A percentile compares a stretch with the other conserved stretches of the same genome.
These are phyloP conservation scores for Typhlomys cinereus DNA, from an alignment of 2,113 vertebrate genomes.

Conservation along the genomic window DNA sequence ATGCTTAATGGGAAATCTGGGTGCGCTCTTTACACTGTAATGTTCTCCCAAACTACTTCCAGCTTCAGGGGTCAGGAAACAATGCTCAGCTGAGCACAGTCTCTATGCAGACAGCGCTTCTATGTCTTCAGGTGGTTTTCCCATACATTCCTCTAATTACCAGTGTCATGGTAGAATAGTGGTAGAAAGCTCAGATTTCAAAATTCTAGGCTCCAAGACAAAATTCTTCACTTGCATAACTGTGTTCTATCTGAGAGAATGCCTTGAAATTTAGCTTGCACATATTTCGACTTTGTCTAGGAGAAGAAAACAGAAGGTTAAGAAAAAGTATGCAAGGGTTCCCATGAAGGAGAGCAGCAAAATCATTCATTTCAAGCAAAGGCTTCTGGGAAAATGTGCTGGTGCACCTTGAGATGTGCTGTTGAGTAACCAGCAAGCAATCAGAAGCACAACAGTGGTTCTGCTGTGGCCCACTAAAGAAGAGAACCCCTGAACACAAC, in stretches of 20 bases:
- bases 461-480: neutral
- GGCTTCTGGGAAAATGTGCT: neutral
- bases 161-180: neutral
- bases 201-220: neutral
- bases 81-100: neutral
- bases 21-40: neutral
- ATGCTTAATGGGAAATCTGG: neutral
- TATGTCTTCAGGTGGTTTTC: neutral
- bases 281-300: neutral
- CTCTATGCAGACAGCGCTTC: neutral
- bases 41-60: neutral
- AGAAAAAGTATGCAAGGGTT: neutral
- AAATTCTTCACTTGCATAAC: neutral
- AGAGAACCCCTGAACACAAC: rapidly evolving
- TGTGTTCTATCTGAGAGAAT: neutral
- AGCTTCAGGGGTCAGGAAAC: neutral
- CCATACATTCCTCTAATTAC: too few species aligned
- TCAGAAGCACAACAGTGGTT: neutral
- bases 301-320: neutral
- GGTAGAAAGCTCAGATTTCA: neutral
- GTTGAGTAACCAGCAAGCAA: neutral
- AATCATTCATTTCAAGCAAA: neutral
- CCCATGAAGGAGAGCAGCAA: neutral
- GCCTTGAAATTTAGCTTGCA: neutral
- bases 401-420: neutral